Base-by-base conservation (phyloP, 64 coral and sea anemone genomes). In the Porites lutea region DNA sequence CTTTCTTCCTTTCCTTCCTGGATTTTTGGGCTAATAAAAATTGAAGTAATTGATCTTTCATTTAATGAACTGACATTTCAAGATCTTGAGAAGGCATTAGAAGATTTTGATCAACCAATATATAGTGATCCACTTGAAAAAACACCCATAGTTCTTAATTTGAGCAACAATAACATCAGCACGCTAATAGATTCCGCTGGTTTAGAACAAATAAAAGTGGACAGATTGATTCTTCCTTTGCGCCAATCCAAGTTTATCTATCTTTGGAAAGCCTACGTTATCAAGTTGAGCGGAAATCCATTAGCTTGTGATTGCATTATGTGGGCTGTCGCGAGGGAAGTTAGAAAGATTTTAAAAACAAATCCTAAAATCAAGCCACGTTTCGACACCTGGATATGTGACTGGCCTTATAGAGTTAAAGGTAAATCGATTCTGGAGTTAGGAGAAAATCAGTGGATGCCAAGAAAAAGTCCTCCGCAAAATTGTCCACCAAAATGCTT, bases 351-450 rank as follows among this genome's bases (percentile, higher is more conserved):
- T 2, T 58, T 64, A 8, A 5, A 61, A 46, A 70, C 16, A 27
- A 6, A 47, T 47, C 58, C 54, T 50, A 4, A 82, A n/a, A 71
- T 96, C 22, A 2, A 21, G 54, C 18, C 71, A 13, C 51, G 87
- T 8, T 96, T 96, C 50, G 15, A 74, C 16, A 85, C 88, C 2
- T 95, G 94, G 94, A 57, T 61, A 72, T 96, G 94, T 22, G 21
- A 69, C 13, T 55, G 51, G 43, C 94, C 94, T 13, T 3, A 2
- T 2, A 16, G 77, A 20, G 54, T 96, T 50, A 74, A 77, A 27
- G 65, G 65, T 2, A 65, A 49, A 22, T 48, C 47, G n/a, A 48
- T 92, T 44, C 54, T 87, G 3, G 23, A 69, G 15, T 43, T 96
- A 8, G 10, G 19, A 45, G 66, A 87, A 50, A 73, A 72, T 21